Base-by-base conservation (phyloP, 2,113 vertebrate genomes). In the Pygoscelis antarcticus region DNA sequence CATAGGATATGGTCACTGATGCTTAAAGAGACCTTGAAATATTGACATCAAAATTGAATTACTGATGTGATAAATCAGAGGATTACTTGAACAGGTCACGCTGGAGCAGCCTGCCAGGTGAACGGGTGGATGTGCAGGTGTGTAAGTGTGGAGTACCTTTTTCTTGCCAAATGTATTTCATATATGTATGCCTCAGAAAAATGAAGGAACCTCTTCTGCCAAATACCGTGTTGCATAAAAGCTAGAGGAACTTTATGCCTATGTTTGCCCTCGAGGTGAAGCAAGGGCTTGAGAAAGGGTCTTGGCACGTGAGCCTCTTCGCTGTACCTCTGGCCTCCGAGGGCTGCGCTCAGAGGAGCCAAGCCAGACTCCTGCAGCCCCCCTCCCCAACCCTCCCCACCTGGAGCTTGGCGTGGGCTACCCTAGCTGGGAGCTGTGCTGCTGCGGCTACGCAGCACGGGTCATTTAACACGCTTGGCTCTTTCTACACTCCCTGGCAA, bases 1-100 rank as follows among this genome's bases (percentile, higher is more conserved):
- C 54, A 23, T 26, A 58, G 71, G 79, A 11, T 34, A n/a, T 55
- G 22, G 19, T 88, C 51, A 69, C 36, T 70, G 44, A 40, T 83
- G 72, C 42, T 86, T 85, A 58, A 51, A 86, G 44, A 90, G 62
- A 65, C 78, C 47, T 65, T 74, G 71, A 86, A 83, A 83, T 74
- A 61, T 11, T 83, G 60, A 65, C 36, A 78, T 72, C 54, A 77
- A 62, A 66, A 74, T 1, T 88, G 55, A 69, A 29, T 81, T 88
- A 49, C 22, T 51, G 82, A 76, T 83, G 79, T 74, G 57, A 57
- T 76, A 82, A 79, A 83, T 15, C 26, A 55, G 57, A 65, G 42
- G 32, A 18, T 26, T 36, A 8, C 57, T 82, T 0, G 6, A 87
- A 16, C 26, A 40, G 82, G 57, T 71, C 78, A 16, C 0, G 14